Base-by-base conservation (phyloP, 2,797 vertebrate genomes). In the Lepilemur ruficaudatus region DNA sequence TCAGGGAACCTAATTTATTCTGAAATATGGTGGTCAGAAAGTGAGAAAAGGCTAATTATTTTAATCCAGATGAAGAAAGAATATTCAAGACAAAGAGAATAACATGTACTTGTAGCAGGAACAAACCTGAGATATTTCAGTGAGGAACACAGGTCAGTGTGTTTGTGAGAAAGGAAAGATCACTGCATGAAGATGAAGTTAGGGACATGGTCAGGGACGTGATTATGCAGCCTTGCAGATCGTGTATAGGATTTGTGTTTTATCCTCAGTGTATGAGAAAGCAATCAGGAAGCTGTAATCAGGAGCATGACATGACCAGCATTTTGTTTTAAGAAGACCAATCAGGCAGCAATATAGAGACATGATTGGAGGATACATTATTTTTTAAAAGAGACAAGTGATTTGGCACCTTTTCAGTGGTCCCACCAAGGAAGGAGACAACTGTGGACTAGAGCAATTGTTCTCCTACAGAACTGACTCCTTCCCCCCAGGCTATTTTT, bases 31-130 rank as follows among this genome's bases (percentile, higher is more conserved):
- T 89, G 23, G 25, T 30, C 73, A 78, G 43, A 59, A 75, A 83
- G 52, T 75, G 43, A 86, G 57, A 46, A 73, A 92, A 82, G 28
- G 1, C 32, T 87, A 69, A 75, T 95, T 78, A 79, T 94, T 73
- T 75, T 67, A 57, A 70, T n/a, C 1, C n/a, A 38, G 41, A 48
- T 46, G 41, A 57, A 65, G 46, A 67, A 85, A 63, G 11, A 38
- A 7, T 6, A 15, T 25, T 55, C 14, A 55, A 30, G 20, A 28
- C 11, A 84, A 23, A 85, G 43, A 70, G 72, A 90, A 32, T 7
- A 70, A 14, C 23, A 25, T 18, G 28, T 88, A 18, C 3, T 59
- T 41, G 9, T 23, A 28, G 48, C 8, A 63, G 46, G 20, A 50
- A 38, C 55, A n/a, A 35, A 11, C 5, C 20, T 18, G 4, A 75